Percentiles rank a stretch among this genome's conserved stretches.
Evolutionary conservation across 2,888 invertebrate genomes (phyloP).

Genomic region (Aelia acuminata): DNA sequence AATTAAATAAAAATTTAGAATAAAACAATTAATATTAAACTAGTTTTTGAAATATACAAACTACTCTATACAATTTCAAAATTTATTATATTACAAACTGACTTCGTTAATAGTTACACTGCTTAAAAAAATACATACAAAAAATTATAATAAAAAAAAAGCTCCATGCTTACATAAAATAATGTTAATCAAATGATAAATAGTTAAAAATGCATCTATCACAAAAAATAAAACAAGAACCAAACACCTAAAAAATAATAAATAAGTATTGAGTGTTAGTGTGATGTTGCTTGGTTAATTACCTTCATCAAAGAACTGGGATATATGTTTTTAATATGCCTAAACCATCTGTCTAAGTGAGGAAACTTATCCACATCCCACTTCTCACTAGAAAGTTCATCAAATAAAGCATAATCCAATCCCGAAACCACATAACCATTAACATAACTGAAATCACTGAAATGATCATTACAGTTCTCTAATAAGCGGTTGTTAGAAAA

Average conservation of each 20-base stretch:
- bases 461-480: constrained; percentile 58
- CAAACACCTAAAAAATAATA: neutral
- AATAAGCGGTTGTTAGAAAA: constrained; percentile 53
- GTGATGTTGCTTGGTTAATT: neutral
- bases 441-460: constrained; percentile 63
- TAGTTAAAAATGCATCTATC: neutral
- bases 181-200: neutral
- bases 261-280: neutral
- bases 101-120: too few species aligned
- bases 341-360: constrained; percentile 70
- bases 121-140: neutral
- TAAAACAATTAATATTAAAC: neutral
- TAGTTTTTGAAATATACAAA: neutral
- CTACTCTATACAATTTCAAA: neutral
- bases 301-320: constrained; percentile 60
- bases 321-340: constrained; percentile 68
- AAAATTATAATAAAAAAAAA: neutral
- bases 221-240: neutral
- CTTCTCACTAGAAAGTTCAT: constrained; percentile 64
- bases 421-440: constrained; percentile 69
- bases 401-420: constrained; percentile 69
- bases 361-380: constrained; percentile 67
- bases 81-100: too few species aligned
- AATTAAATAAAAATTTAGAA: neutral
- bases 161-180: neutral